Conservation (phyloP, 2,113 vertebrate genomes). For the Stegastes partitus region DNA sequence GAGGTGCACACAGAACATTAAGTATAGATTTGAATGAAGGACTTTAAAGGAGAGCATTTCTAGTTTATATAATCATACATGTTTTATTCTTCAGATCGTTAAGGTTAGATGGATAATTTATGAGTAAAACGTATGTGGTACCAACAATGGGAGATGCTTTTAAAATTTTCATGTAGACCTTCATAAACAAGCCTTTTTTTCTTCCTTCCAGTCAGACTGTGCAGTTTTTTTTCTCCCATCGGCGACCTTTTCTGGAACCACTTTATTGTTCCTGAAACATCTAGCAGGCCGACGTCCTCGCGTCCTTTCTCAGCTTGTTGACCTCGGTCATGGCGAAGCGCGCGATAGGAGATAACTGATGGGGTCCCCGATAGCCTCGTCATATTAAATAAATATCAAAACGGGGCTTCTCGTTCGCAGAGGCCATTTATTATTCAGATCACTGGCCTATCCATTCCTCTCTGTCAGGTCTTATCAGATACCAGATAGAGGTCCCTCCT, state of each 20-base stretch:
- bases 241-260: background rate
- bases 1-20: no score
- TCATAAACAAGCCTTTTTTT: background rate
- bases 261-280: constrained; percentile 21
- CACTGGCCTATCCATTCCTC: constrained; percentile 30
- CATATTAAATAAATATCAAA: constrained; percentile 58
- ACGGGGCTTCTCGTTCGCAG: constrained; percentile 26
- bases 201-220: background rate
- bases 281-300: background rate
- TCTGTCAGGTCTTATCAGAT: constrained; percentile 57
- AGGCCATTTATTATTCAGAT: constrained; percentile 69
- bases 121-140: background rate
- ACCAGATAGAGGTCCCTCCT: constrained; percentile 46
- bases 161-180: background rate
- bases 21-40: no score
- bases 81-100: background rate
- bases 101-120: constrained; percentile 6
- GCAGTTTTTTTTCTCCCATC: background rate
- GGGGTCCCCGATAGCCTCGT: constrained; percentile 34
- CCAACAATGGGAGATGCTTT: constrained; percentile 3
- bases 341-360: constrained; percentile 31
- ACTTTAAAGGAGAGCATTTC: background rate
- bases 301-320: constrained; percentile 31
- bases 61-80: background rate
- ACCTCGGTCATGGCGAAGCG: constrained; percentile 1